These are phyloP conservation scores for Tigriopus japonicus DNA, from an alignment of 1,140 invertebrate species.

Conservation along the genomic window DNA sequence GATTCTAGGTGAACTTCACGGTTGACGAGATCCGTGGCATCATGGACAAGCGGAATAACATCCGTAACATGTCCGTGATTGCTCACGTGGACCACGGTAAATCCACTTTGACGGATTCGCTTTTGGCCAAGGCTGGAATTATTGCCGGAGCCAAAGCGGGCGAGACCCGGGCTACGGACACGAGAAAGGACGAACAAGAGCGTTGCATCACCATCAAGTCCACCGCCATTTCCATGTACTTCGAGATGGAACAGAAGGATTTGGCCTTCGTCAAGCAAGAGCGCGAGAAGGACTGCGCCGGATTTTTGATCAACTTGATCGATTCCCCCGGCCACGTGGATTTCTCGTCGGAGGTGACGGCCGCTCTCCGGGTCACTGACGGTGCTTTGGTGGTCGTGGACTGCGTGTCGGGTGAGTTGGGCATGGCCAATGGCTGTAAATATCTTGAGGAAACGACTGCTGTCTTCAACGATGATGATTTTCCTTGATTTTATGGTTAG, in stretches of 20 bases:
- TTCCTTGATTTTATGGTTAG: too few relatives aligned
- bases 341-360: constrained; percentile 97
- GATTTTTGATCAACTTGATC: constrained; percentile 97
- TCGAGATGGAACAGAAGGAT: constrained; percentile 82
- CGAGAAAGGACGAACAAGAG: constrained; percentile 97
- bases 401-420: constrained; percentile 74
- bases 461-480: too few relatives aligned
- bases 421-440: too few relatives aligned
- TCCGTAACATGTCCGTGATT: constrained; percentile 99
- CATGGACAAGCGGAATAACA: constrained; percentile 99
- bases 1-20: constrained; percentile 93
- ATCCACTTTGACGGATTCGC: constrained; percentile 95
- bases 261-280: constrained; percentile 76
- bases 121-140: constrained; percentile 98
- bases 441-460: too few relatives aligned
- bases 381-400: constrained; percentile 98
- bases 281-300: constrained; percentile 67
- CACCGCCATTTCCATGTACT: constrained; percentile 97
- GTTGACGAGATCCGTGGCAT: constrained; percentile 97
- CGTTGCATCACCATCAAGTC: constrained; percentile 99
- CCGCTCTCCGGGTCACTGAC: constrained; percentile 95
- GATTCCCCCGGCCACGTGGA: constrained; percentile 99
- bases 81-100: constrained; percentile 99
- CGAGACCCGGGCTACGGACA: constrained; percentile 97
- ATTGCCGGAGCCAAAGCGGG: constrained; percentile 96